A percentile compares a stretch with the other conserved stretches of the same genome.
Conservation (phyloP, 2,888 invertebrate genomes). For the Bugula neritina region DNA sequence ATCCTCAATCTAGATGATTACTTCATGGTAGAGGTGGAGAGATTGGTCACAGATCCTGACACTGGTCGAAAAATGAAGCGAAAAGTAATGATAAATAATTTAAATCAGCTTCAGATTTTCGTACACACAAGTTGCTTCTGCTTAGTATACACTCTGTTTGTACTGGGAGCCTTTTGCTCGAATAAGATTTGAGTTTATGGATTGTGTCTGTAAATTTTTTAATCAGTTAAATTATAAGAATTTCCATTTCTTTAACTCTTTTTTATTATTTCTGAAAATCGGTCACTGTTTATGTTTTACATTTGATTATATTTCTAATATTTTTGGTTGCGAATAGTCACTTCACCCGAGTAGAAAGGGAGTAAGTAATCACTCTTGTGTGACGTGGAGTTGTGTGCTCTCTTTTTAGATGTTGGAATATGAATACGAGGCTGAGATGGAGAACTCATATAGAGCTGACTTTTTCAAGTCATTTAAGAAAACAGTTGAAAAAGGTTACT, state of each 20-base stretch:
- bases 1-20: slow-evolving; percentile 92
- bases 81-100: slow-evolving; percentile 58
- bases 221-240: background rate
- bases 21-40: slow-evolving; percentile 69
- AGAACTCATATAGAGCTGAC: slow-evolving; percentile 72
- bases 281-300: no score
- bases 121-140: no score
- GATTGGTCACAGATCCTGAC: slow-evolving; percentile 59
- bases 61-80: slow-evolving; percentile 67
- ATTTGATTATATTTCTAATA: no score
- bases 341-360: no score
- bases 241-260: background rate
- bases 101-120: no score
- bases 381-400: no score
- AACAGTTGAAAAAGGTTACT: slow-evolving; percentile 80
- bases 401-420: slow-evolving; percentile 68
- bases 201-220: background rate
- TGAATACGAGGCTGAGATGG: slow-evolving; percentile 79
- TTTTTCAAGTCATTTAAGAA: slow-evolving; percentile 84
- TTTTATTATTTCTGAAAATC: background rate
- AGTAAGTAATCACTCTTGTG: no score
- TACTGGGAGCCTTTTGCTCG: no score
- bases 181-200: no score
- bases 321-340: no score
- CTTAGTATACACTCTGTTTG: no score